Evolutionary conservation across 2,797 vertebrate genomes (phyloP), one percentile per base, ranked within the genome.

Genomic region (Liparis tanakae): DNA sequence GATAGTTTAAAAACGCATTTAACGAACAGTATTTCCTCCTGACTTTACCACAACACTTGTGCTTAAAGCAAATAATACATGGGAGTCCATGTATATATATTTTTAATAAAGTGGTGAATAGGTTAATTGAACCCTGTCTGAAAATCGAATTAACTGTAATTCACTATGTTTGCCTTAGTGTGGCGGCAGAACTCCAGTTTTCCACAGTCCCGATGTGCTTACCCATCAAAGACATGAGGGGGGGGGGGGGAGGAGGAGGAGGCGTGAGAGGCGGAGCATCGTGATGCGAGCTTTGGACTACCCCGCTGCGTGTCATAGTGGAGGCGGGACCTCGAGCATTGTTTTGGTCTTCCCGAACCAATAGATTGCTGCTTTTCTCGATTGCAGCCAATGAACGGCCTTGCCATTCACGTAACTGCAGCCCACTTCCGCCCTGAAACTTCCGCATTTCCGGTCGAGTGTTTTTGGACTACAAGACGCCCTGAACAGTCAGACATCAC

Each of bases 131-230:
- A 18, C 1, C 0, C 2, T 55, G 53, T 54, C 30, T 34, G 13
- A 17, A 14, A 7, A 1, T 22, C 14, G 68, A 53, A 53, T 60
- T 0, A 78, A 62, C 5, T 89, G 90, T 67, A 84, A 68, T 90
- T 74, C 85, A n/a, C n/a, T 1, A 0, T 66, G 1, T 74, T 82
- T 20, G 78, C 93, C 93, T 87, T 70, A 85, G 60, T 67, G 86
- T 91, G 93, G 92, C 92, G 88, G 91, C 89, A 92, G 36, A 92
- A 56, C 62, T 63, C 85, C 85, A 76, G 78, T 64, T 63, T 18
- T 83, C 33, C 70, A 8, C 64, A 25, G 56, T 53, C 44, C 57
- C 41, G 5, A 43, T 54, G 61, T 79, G 70, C 50, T 14, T 66
- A 30, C 65, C 74, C 37, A 10, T 36, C 57, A 75, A n/a, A 72